Percentiles rank a stretch among this genome's conserved stretches.
Evolutionary conservation across 2,888 invertebrate species (phyloP).

Genomic region (Andrena camellia): DNA sequence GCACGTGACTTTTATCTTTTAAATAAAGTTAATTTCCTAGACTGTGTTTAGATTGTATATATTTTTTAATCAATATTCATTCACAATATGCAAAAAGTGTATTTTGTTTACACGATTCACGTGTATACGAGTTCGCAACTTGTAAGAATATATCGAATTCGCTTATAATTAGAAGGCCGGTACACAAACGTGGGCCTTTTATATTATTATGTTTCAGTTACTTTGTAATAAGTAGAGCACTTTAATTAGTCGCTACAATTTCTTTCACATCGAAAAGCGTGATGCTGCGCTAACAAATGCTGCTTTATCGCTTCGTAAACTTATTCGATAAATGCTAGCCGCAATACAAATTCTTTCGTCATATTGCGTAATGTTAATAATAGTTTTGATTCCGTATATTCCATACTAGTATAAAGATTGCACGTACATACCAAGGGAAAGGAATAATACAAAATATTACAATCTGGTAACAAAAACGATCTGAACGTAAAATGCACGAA

Average conservation of each 20-base stretch:
- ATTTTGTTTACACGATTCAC: slow-evolving; percentile 21
- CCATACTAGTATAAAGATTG: neutral
- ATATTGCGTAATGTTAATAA: slow-evolving; percentile 29
- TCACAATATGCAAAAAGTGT: slow-evolving; percentile 45
- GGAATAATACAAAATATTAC: neutral
- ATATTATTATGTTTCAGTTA: slow-evolving; percentile 31
- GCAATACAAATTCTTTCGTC: slow-evolving; percentile 8
- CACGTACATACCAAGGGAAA: neutral
- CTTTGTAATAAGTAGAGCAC: slow-evolving; percentile 24
- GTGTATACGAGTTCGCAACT: neutral
- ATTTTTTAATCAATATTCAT: slow-evolving; percentile 32
- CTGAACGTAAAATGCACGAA: neutral
- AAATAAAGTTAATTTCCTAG: neutral
- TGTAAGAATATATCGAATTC: slow-evolving; percentile 45
- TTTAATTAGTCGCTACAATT: slow-evolving; percentile 10
- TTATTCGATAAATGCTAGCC: slow-evolving; percentile 20
- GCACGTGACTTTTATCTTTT: neutral
- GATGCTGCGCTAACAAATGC: slow-evolving; percentile 35
- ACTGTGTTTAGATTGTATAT: slow-evolving; percentile 21
- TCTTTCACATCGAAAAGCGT: slow-evolving; percentile 5
- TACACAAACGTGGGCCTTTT: slow-evolving; percentile 26
- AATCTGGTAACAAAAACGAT: slow-evolving; percentile 3
- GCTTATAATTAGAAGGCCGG: slow-evolving; percentile 39
- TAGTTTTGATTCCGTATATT: slow-evolving; percentile 48
- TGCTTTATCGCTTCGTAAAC: slow-evolving; percentile 29